Evolutionary conservation across 1,140 invertebrate genomes (phyloP).

Genomic region (Drusus annulatus): DNA sequence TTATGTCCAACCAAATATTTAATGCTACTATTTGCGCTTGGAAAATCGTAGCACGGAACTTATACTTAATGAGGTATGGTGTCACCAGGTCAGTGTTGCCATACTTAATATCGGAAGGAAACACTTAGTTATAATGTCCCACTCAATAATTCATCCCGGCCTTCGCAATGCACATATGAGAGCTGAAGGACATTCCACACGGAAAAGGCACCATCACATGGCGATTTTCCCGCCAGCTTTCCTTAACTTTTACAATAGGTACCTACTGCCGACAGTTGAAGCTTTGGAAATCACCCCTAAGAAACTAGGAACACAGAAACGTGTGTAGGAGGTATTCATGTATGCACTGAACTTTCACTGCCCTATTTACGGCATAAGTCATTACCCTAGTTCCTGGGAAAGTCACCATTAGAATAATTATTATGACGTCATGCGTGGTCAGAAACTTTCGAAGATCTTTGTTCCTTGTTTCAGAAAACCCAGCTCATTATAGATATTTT

Average conservation of each 20-base stretch:
- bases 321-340: not conserved
- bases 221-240: not conserved
- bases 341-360: not conserved
- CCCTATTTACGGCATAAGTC: not conserved
- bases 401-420: not conserved
- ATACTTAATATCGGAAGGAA: too few relatives aligned
- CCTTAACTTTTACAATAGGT: not conserved
- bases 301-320: not conserved
- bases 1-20: too few relatives aligned
- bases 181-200: not conserved
- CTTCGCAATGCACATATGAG: slow-evolving; percentile 14
- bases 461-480: too few relatives aligned
- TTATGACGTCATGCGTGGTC: not conserved
- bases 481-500: too few relatives aligned
- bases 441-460: too few relatives aligned
- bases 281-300: not conserved
- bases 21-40: too few relatives aligned
- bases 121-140: too few relatives aligned
- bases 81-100: too few relatives aligned
- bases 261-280: not conserved
- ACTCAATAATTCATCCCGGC: slow-evolving; percentile 33
- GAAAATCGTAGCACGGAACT: too few relatives aligned
- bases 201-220: not conserved
- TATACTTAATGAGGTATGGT: too few relatives aligned
- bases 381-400: not conserved